Evolutionary conservation across 2,113 vertebrate species (phyloP).

Genomic region (Rhinogobius similis): DNA sequence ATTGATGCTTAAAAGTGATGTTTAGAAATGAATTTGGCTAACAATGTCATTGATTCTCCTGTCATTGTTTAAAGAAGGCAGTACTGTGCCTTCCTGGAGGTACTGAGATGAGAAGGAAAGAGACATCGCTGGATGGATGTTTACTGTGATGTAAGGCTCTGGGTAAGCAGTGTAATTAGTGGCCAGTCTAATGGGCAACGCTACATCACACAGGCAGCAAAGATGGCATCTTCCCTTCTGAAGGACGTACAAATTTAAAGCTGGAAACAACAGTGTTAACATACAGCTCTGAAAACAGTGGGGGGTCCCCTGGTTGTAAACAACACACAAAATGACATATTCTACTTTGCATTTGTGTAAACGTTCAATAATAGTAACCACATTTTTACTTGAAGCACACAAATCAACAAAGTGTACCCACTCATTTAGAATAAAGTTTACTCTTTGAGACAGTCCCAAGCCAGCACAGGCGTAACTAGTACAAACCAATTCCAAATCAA

Average conservation of each 20-base stretch:
- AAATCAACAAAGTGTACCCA: neutral
- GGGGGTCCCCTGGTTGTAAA: neutral
- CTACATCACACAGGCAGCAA: conserved; percentile 44
- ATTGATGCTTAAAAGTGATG: too few relatives aligned
- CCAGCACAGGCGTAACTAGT: neutral
- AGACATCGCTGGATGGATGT: conserved; percentile 58
- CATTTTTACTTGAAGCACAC: neutral
- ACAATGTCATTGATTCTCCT: neutral
- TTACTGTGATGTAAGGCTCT: conserved; percentile 64
- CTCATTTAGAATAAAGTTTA: neutral
- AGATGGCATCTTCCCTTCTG: conserved; percentile 43
- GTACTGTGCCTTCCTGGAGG: conserved; percentile 45
- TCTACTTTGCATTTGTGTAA: neutral
- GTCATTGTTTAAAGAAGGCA: conserved; percentile 3
- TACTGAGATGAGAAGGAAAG: conserved; percentile 29
- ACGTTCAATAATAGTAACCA: neutral
- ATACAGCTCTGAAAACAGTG: neutral
- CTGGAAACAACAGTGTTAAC: conserved; percentile 25
- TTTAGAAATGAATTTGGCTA: neutral
- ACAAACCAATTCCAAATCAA: neutral
- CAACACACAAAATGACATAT: neutral
- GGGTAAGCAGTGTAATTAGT: conserved; percentile 71
- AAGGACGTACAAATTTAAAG: conserved; percentile 16
- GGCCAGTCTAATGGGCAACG: conserved; percentile 54
- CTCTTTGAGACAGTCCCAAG: neutral